Conservation (phyloP, 2,888 invertebrate species). For the Polymixis flavicincta region DNA sequence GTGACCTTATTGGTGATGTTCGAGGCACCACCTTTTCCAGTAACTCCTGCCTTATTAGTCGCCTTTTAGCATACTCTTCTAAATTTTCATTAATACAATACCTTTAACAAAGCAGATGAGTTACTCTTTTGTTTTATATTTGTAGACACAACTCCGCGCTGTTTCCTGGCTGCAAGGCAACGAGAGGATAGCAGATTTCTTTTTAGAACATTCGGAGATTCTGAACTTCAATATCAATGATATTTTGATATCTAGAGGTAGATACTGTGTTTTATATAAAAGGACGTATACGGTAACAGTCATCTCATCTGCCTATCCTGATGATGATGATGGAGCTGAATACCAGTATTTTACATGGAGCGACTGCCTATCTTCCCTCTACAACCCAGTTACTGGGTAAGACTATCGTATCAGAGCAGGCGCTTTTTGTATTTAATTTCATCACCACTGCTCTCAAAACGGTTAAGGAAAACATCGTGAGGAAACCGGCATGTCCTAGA, state of each 20-base stretch:
- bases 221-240: slow-evolving; percentile 83
- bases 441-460: no score
- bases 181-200: slow-evolving; percentile 84
- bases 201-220: slow-evolving; percentile 85
- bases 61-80: no score
- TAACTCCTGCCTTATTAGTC: no score
- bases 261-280: slow-evolving; percentile 68
- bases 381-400: background rate
- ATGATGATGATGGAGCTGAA: no score
- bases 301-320: no score
- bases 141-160: slow-evolving; percentile 84
- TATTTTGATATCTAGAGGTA: slow-evolving; percentile 84
- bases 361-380: background rate
- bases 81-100: background rate
- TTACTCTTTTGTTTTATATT: slow-evolving; percentile 14
- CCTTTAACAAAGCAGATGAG: background rate
- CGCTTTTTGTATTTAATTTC: no score
- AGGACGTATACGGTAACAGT: background rate
- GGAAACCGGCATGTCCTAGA: no score
- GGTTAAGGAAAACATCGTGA: no score
- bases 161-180: slow-evolving; percentile 87
- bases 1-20: no score
- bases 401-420: no score
- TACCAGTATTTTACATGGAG: no score
- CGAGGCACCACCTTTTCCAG: no score